Base-by-base conservation (phyloP, 2,888 invertebrate genomes). In the Scaptomyza caliginosa region DNA sequence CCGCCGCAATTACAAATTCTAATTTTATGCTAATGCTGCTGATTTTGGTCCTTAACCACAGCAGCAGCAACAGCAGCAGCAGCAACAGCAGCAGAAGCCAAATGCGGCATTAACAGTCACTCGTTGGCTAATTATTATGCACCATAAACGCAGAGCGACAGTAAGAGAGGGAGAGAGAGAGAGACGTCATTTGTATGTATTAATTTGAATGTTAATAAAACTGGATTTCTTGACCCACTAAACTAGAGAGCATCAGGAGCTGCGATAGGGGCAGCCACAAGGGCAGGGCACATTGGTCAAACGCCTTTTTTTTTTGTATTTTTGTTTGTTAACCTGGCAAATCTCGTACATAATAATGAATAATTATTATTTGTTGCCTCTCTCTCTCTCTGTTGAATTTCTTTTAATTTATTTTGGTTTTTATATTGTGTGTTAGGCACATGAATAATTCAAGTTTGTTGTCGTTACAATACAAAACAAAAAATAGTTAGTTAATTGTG, bases 1-100 rank as follows among this genome's bases (percentile, higher is more conserved):
- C 80, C 79, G 86, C 77, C 88, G 82, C 90, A 90, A 90, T 89
- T 89, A 89, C 87, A 90, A 90, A 90, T 89, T 89, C 89, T 90
- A 90, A 89, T 89, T 77, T 88, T 88, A 89, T 89, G 89, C 87
- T 89, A 90, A 89, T 86, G 74, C 80, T 73, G 62, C 67, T 71
- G 64, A 63, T 60, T 48, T 68, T 73, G 68, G 67, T 78, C 78
- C 84, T 77, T 73, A 62, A 48, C 64, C 40, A 59, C 50, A 48
- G 38, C 34, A 49, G 40, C 40, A 26, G 10, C 21, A 5, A n/a
- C 34, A 42, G 30, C n/a, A 4, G 19, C 19, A 8, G 13, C 5
- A 8, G 26, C 39, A 34, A 34, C 43, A 13, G n/a, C n/a, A n/a
- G n/a, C n/a, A n/a, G n/a, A n/a, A n/a, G n/a, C 36, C 46, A 13